phyloP scores from a whole-genome alignment of 2,888 invertebrate genomes.

The Phragmatobia fuliginosa region DNA sequence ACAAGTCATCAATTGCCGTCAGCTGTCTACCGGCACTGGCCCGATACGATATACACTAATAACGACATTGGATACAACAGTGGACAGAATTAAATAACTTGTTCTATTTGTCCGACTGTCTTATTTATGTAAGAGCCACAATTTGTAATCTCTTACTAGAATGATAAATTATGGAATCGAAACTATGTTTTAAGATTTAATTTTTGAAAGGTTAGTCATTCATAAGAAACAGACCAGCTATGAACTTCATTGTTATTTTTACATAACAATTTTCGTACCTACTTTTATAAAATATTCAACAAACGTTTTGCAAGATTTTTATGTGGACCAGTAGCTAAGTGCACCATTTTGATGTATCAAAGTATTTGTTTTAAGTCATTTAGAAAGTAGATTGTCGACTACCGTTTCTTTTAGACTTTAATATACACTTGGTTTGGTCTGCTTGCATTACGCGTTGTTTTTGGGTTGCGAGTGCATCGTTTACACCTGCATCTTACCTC shows the following conservation, averaged over 20 bases:
- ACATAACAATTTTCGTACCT: not conserved
- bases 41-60: slow-evolving; percentile 40
- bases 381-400: slow-evolving; percentile 31
- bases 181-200: not conserved
- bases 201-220: not conserved
- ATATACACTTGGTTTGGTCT: slow-evolving; percentile 25
- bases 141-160: not conserved
- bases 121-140: too few species aligned
- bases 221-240: not conserved
- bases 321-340: not conserved
- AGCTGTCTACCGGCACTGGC: slow-evolving; percentile 41
- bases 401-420: slow-evolving; percentile 43
- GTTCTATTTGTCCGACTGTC: slow-evolving; percentile 33
- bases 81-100: slow-evolving; percentile 37
- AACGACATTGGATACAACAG: slow-evolving; percentile 53
- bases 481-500: slow-evolving; percentile 45
- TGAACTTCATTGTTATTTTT: not conserved
- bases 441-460: slow-evolving; percentile 43
- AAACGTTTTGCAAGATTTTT: not conserved
- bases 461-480: slow-evolving; percentile 30
- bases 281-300: not conserved
- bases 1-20: slow-evolving; percentile 68
- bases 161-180: not conserved
- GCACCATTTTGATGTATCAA: not conserved
- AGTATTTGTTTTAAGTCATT: slow-evolving; percentile 29